Evolutionary conservation across 1,140 invertebrate species (phyloP).

Genomic region (Nixonia krombeini): DNA sequence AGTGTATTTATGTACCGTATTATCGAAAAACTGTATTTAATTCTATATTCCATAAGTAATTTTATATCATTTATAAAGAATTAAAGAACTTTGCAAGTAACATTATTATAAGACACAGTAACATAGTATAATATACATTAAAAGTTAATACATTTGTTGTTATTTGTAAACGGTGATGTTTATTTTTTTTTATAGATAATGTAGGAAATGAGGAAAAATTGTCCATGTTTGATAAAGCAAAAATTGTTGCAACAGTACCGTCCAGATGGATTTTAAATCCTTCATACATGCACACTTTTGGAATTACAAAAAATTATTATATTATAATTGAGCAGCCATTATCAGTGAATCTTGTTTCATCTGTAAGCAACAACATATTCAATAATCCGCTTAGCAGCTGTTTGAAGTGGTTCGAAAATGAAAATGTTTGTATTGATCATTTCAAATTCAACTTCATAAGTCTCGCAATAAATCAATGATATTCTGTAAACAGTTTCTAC

Average conservation of each 20-base stretch:
- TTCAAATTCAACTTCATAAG: not conserved
- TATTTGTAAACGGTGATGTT: not conserved
- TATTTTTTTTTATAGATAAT: constrained; percentile 34
- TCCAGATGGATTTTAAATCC: constrained; percentile 83
- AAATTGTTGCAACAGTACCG: constrained; percentile 79
- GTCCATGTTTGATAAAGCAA: constrained; percentile 81
- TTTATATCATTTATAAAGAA: too few species aligned
- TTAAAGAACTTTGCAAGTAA: too few species aligned
- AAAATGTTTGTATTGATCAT: constrained; percentile 72
- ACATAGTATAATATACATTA: not conserved
- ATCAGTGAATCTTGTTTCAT: constrained; percentile 76
- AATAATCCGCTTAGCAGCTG: constrained; percentile 76
- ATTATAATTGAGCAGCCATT: constrained; percentile 89
- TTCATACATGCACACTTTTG: constrained; percentile 92
- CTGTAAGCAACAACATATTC: constrained; percentile 74
- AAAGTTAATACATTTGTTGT: too few species aligned
- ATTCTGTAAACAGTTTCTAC: constrained; percentile 5
- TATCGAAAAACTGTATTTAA: not conserved
- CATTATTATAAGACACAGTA: not conserved
- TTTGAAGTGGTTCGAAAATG: constrained; percentile 81
- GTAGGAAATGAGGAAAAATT: constrained; percentile 39
- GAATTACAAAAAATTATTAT: constrained; percentile 86
- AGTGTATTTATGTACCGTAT: not conserved
- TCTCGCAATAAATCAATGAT: not conserved
- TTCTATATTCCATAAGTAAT: too few species aligned